These are phyloP conservation scores for Eptesicus fuscus DNA, from an alignment of 2,113 vertebrate genomes.

Conservation along the genomic window DNA sequence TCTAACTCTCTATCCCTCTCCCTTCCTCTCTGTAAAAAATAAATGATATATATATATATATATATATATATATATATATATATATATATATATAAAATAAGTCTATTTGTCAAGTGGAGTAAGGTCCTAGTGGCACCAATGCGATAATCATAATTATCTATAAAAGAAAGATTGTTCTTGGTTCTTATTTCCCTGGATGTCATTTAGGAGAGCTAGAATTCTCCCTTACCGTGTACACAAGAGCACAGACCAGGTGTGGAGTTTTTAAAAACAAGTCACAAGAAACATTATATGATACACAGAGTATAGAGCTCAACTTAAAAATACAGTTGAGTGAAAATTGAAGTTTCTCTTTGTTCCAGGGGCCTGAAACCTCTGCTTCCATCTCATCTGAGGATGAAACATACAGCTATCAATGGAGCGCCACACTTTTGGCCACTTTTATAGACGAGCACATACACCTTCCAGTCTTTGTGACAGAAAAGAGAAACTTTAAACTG, in stretches of 20 bases:
- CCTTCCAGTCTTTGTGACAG: slow-evolving; percentile 36
- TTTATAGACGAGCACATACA: not conserved
- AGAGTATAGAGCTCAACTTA: slow-evolving; percentile 57
- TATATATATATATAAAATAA: no score
- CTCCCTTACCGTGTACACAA: not conserved
- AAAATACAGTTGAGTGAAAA: slow-evolving; percentile 52
- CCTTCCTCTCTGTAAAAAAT: no score
- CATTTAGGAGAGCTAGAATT: not conserved
- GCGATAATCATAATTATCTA: not conserved
- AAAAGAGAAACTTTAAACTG: slow-evolving; percentile 64
- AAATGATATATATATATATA: no score
- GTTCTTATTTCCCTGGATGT: not conserved
- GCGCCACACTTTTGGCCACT: slow-evolving; percentile 35
- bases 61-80: no score
- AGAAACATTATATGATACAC: slow-evolving; percentile 35
- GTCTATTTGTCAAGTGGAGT: slow-evolving; percentile 24
- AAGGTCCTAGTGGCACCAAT: not conserved
- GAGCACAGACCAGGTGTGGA: not conserved
- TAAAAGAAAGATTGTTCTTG: not conserved
- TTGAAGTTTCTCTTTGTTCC: slow-evolving; percentile 59
- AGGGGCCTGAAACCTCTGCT: slow-evolving; percentile 58
- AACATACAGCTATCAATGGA: not conserved
- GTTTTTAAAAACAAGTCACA: slow-evolving; percentile 36
- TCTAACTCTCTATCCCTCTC: no score
- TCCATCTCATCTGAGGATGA: slow-evolving; percentile 60